A percentile compares a stretch with the other conserved stretches of the same genome.
Evolutionary conservation across 2,113 vertebrate genomes (phyloP).

Genomic region (Corydoras maculifer): DNA sequence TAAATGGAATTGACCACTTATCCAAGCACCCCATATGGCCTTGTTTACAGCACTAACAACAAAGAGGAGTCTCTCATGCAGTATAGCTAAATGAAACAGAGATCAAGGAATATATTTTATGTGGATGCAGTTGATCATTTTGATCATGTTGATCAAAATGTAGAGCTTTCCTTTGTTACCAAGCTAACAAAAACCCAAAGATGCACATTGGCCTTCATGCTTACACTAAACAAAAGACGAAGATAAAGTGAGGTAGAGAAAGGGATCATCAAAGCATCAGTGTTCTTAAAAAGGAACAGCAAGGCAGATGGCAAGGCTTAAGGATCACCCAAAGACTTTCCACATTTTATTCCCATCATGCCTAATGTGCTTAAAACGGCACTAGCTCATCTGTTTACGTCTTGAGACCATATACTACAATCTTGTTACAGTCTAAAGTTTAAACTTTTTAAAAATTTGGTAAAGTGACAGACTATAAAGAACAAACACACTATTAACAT

Average conservation of each 20-base stretch:
- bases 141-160: too few species aligned
- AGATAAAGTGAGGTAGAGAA: neutral
- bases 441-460: too few species aligned
- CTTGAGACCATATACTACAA: too few species aligned
- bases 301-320: conserved; percentile 29
- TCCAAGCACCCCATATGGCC: conserved; percentile 4
- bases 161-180: too few species aligned
- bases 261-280: neutral
- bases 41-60: neutral
- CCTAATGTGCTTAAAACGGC: too few species aligned
- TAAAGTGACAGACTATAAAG: too few species aligned
- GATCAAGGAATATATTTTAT: neutral
- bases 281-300: neutral
- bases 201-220: too few species aligned
- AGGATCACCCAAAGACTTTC: conserved; percentile 9
- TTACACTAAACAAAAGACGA: neutral
- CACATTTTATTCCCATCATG: conserved; percentile 7
- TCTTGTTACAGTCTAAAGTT: too few species aligned
- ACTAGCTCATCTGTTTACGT: too few species aligned
- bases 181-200: too few species aligned
- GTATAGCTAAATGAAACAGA: neutral
- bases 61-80: neutral
- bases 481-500: too few species aligned
- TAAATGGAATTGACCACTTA: neutral
- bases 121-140: too few species aligned